These are phyloP conservation scores for Coleophora flavipennella DNA, from an alignment of 2,888 invertebrate species.

Conservation along the genomic window DNA sequence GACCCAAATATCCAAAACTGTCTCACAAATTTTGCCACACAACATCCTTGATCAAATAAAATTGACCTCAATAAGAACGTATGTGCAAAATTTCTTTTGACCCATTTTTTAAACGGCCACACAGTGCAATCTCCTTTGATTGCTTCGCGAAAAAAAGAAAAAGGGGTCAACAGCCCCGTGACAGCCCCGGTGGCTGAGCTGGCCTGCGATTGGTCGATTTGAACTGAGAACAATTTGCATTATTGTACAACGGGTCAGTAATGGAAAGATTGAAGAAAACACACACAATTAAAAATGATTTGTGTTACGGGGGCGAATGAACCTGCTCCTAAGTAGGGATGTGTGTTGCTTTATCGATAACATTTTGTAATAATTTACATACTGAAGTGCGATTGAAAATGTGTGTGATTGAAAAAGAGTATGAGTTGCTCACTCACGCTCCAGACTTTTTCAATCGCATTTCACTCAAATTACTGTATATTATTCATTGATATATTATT, in stretches of 20 bases:
- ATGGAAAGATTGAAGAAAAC: slow-evolving; percentile 61
- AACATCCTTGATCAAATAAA: slow-evolving; percentile 29
- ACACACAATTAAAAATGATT: slow-evolving; percentile 69
- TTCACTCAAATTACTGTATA: too few relatives aligned
- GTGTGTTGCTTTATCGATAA: slow-evolving; percentile 20
- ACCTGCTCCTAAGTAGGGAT: slow-evolving; percentile 52
- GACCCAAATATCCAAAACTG: background rate
- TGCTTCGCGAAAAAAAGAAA: slow-evolving; percentile 32
- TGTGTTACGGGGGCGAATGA: slow-evolving; percentile 60
- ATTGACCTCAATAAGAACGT: slow-evolving; percentile 46
- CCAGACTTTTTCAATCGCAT: too few relatives aligned
- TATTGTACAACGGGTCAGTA: slow-evolving; percentile 41
- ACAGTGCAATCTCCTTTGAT: slow-evolving; percentile 29
- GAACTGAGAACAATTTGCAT: slow-evolving; percentile 28
- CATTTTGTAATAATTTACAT: background rate
- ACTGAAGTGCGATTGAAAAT: background rate
- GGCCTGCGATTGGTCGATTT: slow-evolving; percentile 23
- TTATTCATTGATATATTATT: too few relatives aligned
- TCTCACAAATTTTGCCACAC: too few relatives aligned
- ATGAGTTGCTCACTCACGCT: too few relatives aligned
- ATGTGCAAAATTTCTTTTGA: slow-evolving; percentile 39
- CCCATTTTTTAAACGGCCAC: slow-evolving; percentile 42
- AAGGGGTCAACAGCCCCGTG: slow-evolving; percentile 38
- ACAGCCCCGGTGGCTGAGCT: slow-evolving; percentile 9
- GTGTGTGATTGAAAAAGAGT: too few relatives aligned